Evolutionary conservation across 2,797 vertebrate species (phyloP).

Genomic region (Rachycentron canadum): DNA sequence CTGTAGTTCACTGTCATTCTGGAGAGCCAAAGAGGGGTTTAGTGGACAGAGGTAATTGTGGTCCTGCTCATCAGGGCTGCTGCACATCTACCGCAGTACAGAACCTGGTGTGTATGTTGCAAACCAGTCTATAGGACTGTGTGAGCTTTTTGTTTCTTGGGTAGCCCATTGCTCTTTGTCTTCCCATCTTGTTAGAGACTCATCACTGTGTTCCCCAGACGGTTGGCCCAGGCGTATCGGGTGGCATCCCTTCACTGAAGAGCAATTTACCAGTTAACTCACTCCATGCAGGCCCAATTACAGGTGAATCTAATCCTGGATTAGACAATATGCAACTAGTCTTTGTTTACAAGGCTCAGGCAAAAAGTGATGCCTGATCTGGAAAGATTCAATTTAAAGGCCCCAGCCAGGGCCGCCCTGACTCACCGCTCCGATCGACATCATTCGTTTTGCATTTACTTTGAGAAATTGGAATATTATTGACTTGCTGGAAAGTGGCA

Average conservation of each 20-base stretch:
- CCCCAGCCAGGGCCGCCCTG: constrained; percentile 53
- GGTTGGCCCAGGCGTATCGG: constrained; percentile 46
- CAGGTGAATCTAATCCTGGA: constrained; percentile 77
- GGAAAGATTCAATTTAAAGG: constrained; percentile 79
- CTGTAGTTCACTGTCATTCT: constrained; percentile 42
- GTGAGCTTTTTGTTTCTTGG: constrained; percentile 21
- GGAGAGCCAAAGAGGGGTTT: constrained; percentile 50
- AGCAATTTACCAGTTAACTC: constrained; percentile 76
- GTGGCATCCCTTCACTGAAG: constrained; percentile 54
- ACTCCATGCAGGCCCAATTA: constrained; percentile 62
- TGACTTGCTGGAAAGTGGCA: constrained; percentile 61
- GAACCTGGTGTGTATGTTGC: constrained; percentile 22
- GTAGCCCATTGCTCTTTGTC: constrained; percentile 22
- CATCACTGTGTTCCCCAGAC: constrained; percentile 48
- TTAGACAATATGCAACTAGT: constrained; percentile 73
- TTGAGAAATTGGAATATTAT: constrained; percentile 78
- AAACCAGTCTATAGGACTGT: constrained; percentile 11
- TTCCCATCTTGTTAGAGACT: constrained; percentile 48
- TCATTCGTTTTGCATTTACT: constrained; percentile 77
- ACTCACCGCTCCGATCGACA: constrained; percentile 65
- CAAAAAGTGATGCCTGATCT: constrained; percentile 58
- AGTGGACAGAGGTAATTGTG: constrained; percentile 61
- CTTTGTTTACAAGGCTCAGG: constrained; percentile 75
- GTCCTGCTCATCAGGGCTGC: constrained; percentile 31
- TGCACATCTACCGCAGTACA: constrained; percentile 24